These are phyloP conservation scores for Chromoteleia sp. DNA, from an alignment of 2,888 invertebrate species.

Conservation along the genomic window DNA sequence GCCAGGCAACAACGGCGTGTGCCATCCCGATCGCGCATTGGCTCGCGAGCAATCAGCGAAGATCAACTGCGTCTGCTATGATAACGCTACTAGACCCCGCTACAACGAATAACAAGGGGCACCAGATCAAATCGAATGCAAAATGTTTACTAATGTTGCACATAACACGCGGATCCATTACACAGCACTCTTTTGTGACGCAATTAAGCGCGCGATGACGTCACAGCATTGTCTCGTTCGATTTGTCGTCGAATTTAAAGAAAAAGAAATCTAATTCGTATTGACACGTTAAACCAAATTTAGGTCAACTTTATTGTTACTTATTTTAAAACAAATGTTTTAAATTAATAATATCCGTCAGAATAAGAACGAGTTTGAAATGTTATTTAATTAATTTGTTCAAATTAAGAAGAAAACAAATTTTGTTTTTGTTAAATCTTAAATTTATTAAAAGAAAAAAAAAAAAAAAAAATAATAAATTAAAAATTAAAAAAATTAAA, in stretches of 20 bases:
- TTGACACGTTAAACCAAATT: no score
- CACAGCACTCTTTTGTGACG: conserved; percentile 32
- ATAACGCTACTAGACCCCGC: neutral
- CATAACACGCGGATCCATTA: conserved; percentile 29
- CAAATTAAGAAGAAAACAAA: no score
- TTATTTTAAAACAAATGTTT: no score
- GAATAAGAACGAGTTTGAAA: no score
- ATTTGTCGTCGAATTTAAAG: neutral
- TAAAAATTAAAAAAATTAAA: no score
- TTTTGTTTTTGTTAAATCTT: no score
- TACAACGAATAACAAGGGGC: conserved; percentile 6
- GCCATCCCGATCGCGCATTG: conserved; percentile 58
- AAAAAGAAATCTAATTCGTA: no score
- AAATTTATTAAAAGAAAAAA: no score
- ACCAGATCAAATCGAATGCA: conserved; percentile 37
- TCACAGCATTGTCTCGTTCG: conserved; percentile 18
- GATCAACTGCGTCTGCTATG: conserved; percentile 21
- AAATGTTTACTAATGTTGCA: conserved; percentile 43
- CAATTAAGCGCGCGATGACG: conserved; percentile 34
- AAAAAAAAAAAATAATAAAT: no score
- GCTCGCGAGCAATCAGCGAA: conserved; percentile 57
- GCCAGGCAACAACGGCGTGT: conserved; percentile 62
- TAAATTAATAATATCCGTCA: no score
- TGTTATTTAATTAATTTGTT: no score
- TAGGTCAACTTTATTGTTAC: no score